Base-by-base conservation (phyloP, 2,797 vertebrate species). In the Leuciscus waleckii region DNA sequence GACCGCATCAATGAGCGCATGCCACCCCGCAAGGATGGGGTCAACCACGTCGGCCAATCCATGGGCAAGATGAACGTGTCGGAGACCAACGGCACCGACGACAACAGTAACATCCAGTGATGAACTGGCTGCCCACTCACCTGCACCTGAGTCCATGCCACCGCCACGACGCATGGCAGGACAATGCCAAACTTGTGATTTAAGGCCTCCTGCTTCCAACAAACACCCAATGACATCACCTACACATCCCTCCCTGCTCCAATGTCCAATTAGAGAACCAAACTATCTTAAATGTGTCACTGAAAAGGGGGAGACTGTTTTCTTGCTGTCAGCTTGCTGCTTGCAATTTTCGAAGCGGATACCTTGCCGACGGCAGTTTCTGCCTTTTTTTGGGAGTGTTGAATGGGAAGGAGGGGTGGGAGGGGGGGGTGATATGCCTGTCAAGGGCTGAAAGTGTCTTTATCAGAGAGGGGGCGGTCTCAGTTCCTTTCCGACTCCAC, bases 1-100 rank as follows among this genome's bases (percentile, higher is more conserved):
- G 96, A 96, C 89, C 96, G 96, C 89, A 95, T 96, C 92, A 96
- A 96, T 14, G 96, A 96, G 88, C 94, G 96, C 87, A 96, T 96
- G 96, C 96, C 96, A 0, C 96, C 96, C 16, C 95, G 96, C 90
- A 94, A 83, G 90, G 95, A 96, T 0, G 95, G 94, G 56, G 95
- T 96, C 85, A 95, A 95, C 92, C 94, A 96, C 1, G 95, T 96
- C 89, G 96, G 94, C 81, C 95, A 95, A 80, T 95, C 95, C 89
- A 96, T 95, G 93, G 95, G 95, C 69, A 96, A 96, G 92, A 96
- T 95, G 95, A 96, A 96, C 90, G 93, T 96, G 95, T 95, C 95
- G 0, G 96, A 96, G 90, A 95, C 95, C 14, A 96, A 96, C 39
- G 96, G 96, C 92, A 96, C 95, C 58, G 96, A 96, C 76, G 96